Evolutionary conservation across 2,797 vertebrate genomes (phyloP).

Genomic region (Sardinella longiceps): DNA sequence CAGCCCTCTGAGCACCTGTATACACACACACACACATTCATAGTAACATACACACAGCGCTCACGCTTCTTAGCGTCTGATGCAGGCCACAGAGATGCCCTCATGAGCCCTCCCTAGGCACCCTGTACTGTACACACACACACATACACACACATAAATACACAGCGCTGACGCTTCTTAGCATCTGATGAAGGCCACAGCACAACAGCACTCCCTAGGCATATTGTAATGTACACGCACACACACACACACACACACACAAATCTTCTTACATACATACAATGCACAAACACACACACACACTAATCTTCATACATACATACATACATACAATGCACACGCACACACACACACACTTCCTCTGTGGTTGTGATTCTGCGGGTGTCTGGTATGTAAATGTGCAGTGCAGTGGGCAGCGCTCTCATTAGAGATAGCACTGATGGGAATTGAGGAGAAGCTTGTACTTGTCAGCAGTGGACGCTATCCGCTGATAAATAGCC

Average conservation of each 20-base stretch:
- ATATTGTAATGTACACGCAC: background rate
- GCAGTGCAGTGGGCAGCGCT: constrained; percentile 56
- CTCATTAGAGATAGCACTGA: constrained; percentile 74
- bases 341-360: background rate
- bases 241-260: background rate
- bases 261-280: background rate
- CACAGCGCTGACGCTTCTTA: no score
- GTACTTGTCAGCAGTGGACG: constrained; percentile 73
- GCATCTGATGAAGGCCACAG: no score
- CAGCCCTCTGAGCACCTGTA: no score
- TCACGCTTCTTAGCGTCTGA: background rate
- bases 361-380: constrained; percentile 38
- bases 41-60: no score
- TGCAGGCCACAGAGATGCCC: background rate
- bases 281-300: background rate
- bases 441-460: constrained; percentile 72
- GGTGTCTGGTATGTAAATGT: constrained; percentile 63
- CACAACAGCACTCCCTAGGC: no score
- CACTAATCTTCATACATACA: background rate
- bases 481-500: constrained; percentile 73
- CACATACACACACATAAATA: background rate
- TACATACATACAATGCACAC: constrained; percentile 9
- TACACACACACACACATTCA: no score
- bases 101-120: no score
- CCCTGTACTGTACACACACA: background rate